Evolutionary conservation across 2,888 invertebrate species (phyloP).

Genomic region (Neuroscelio doddi): DNA sequence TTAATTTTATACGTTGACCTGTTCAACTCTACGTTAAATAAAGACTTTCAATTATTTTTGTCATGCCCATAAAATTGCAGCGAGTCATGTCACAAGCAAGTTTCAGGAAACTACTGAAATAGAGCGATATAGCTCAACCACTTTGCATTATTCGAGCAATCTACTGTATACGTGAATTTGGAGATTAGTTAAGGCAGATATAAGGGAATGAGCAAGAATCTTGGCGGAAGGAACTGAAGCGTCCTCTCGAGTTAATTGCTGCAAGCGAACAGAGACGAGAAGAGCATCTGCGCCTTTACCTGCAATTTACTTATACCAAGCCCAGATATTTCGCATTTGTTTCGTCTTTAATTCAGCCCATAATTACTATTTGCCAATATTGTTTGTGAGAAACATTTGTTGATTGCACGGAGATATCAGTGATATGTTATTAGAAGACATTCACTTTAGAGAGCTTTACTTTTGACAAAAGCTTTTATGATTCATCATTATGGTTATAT

Average conservation of each 20-base stretch:
- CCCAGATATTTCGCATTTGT: constrained; percentile 53
- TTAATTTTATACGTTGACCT: too few species aligned
- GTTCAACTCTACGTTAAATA: not conserved
- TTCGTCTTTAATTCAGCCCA: constrained; percentile 55
- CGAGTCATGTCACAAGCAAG: constrained; percentile 1
- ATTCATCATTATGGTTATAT: constrained; percentile 4
- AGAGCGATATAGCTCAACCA: constrained; percentile 36
- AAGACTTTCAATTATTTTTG: not conserved
- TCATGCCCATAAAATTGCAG: not conserved
- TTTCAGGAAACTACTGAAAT: constrained; percentile 28
- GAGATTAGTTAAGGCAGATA: constrained; percentile 44
- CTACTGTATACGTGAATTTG: constrained; percentile 37
- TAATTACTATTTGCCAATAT: constrained; percentile 53
- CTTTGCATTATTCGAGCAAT: constrained; percentile 33
- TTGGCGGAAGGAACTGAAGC: constrained; percentile 57
- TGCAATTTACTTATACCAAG: constrained; percentile 61
- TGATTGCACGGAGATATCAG: constrained; percentile 16
- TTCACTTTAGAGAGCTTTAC: constrained; percentile 28
- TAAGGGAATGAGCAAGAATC: constrained; percentile 37
- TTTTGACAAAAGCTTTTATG: constrained; percentile 23
- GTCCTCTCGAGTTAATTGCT: constrained; percentile 62
- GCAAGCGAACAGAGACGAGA: constrained; percentile 51
- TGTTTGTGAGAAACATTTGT: constrained; percentile 30
- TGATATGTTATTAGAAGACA: constrained; percentile 21
- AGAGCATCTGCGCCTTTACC: constrained; percentile 56